phyloP scores from a whole-genome alignment of 2,797 vertebrate species.

The Lindbergichthys nudifrons region DNA sequence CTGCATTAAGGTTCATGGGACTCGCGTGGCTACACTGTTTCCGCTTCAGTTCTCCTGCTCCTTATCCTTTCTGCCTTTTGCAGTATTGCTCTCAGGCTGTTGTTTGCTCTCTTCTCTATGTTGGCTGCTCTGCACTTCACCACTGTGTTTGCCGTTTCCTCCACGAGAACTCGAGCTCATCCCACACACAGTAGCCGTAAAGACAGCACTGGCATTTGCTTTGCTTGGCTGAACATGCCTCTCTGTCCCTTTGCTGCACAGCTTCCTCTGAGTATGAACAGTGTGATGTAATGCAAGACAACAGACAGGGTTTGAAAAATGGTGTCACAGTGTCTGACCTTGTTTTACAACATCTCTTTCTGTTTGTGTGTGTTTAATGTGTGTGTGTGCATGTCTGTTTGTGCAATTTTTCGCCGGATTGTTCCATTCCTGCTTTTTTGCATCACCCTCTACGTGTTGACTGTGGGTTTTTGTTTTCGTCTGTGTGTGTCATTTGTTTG shows the following conservation, averaged over 20 bases:
- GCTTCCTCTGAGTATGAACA: constrained; percentile 30
- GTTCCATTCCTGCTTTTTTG: constrained; percentile 9
- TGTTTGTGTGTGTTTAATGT: constrained; percentile 16
- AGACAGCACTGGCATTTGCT: constrained; percentile 48
- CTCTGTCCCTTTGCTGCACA: constrained; percentile 31
- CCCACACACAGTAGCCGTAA: constrained; percentile 31
- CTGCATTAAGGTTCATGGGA: constrained; percentile 13
- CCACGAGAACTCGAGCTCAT: constrained; percentile 34
- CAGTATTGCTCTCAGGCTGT: constrained; percentile 42
- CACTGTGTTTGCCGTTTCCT: constrained; percentile 48
- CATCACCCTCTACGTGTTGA: constrained; percentile 17
- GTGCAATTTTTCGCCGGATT: constrained; percentile 15
- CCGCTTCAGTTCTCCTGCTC: constrained; percentile 25
- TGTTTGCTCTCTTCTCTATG: constrained; percentile 45
- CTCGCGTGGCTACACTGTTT: constrained; percentile 30
- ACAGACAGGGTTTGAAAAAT: constrained; percentile 55
- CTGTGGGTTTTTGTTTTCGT: constrained; percentile 9
- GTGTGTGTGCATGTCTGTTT: constrained; percentile 42
- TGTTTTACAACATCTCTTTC: constrained; percentile 53
- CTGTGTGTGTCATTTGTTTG: constrained; percentile 50
- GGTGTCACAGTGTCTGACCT: constrained; percentile 66
- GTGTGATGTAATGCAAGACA: constrained; percentile 59
- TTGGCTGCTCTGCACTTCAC: constrained; percentile 54
- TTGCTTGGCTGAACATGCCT: constrained; percentile 72
- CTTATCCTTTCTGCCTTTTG: constrained; percentile 18